Percentiles rank a stretch among this genome's conserved stretches.
Evolutionary conservation across 2,888 invertebrate species (phyloP).

Genomic region (Charanyca ferruginea): DNA sequence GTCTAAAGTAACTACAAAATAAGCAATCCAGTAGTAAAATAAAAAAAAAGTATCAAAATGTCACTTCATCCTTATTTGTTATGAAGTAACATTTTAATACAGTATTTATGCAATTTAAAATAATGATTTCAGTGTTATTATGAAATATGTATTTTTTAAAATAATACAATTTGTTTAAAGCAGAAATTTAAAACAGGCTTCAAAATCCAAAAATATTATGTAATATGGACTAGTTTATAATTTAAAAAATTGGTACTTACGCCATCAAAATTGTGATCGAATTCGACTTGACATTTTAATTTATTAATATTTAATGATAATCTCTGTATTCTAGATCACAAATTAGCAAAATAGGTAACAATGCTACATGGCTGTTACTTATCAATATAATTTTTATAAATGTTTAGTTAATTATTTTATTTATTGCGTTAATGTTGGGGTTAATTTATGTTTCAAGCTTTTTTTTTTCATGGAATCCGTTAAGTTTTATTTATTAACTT

Average conservation of each 20-base stretch:
- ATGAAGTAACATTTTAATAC: conserved; percentile 44
- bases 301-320: conserved; percentile 32
- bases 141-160: conserved; percentile 5
- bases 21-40: conserved; percentile 23
- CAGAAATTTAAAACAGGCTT: conserved; percentile 14
- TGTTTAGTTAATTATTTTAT: conserved; percentile 60
- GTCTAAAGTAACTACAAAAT: conserved; percentile 19
- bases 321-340: conserved; percentile 36
- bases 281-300: conserved; percentile 42
- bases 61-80: conserved; percentile 17
- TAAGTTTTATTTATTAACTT: conserved; percentile 32
- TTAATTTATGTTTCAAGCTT: conserved; percentile 40
- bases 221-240: conserved; percentile 13
- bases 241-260: conserved; percentile 48
- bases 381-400: conserved; percentile 38
- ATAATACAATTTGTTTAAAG: background rate
- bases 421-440: conserved; percentile 57
- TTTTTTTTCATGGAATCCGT: conserved; percentile 24
- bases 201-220: conserved; percentile 13
- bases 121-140: conserved; percentile 25
- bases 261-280: conserved; percentile 42
- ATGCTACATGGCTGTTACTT: conserved; percentile 33
- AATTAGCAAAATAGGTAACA: conserved; percentile 28
- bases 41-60: conserved; percentile 27
- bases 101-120: conserved; percentile 31